Percentiles rank a stretch among this genome's conserved stretches.
These are phyloP conservation scores for Lasioglossum oenotherae DNA, from an alignment of 2,888 invertebrate species.

Conservation along the genomic window DNA sequence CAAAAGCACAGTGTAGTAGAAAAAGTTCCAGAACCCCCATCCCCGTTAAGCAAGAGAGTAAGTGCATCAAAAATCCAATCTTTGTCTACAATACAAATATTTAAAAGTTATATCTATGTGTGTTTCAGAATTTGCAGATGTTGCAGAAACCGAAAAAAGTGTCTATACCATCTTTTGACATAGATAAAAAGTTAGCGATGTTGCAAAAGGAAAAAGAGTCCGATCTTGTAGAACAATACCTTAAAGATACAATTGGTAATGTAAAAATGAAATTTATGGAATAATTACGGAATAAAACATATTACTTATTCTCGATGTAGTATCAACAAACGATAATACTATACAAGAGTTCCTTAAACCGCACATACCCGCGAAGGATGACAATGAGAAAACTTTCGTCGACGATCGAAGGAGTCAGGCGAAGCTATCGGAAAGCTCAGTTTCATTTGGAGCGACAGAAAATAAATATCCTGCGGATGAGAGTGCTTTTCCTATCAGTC, in stretches of 20 bases:
- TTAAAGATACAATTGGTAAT: slow-evolving; percentile 67
- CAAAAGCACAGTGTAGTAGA: slow-evolving; percentile 52
- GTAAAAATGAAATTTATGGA: not conserved
- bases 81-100: not conserved
- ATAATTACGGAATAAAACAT: not conserved
- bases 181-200: slow-evolving; percentile 48
- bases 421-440: not conserved
- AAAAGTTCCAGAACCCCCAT: slow-evolving; percentile 84
- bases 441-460: slow-evolving; percentile 2
- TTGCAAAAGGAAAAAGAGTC: slow-evolving; percentile 64
- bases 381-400: slow-evolving; percentile 8
- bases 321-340: slow-evolving; percentile 57
- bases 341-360: slow-evolving; percentile 64
- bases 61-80: slow-evolving; percentile 1
- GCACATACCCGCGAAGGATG: slow-evolving; percentile 20
- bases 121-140: slow-evolving; percentile 85
- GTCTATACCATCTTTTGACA: slow-evolving; percentile 80
- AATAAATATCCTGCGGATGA: slow-evolving; percentile 54
- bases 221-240: slow-evolving; percentile 79
- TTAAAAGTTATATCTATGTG: not conserved
- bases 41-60: slow-evolving; percentile 88
- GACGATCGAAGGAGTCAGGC: not conserved
- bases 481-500: slow-evolving; percentile 77
- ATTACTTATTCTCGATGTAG: slow-evolving; percentile 11
- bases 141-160: slow-evolving; percentile 82